These are phyloP conservation scores for Andrena cerasifolii DNA, from an alignment of 1,140 invertebrate species.

Conservation along the genomic window DNA sequence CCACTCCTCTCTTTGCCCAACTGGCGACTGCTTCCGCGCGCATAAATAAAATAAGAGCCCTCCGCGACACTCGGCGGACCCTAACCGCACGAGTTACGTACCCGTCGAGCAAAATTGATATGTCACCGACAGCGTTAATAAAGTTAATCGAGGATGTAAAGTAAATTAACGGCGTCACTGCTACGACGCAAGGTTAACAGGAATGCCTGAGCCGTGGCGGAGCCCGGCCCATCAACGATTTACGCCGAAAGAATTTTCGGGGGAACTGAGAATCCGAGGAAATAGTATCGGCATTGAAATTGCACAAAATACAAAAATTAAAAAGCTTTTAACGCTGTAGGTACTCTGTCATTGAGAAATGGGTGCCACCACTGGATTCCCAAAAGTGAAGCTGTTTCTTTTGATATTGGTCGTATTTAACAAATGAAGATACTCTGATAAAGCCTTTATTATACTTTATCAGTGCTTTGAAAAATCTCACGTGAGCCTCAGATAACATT, in stretches of 20 bases:
- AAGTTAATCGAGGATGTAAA: slow-evolving; percentile 35
- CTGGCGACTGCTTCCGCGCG: slow-evolving; percentile 8
- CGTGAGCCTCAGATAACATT: too few relatives aligned
- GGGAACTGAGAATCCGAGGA: background rate
- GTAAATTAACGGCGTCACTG: slow-evolving; percentile 12
- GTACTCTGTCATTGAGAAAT: too few relatives aligned
- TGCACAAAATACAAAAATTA: too few relatives aligned
- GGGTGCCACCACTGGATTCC: too few relatives aligned
- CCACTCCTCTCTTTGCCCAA: background rate
- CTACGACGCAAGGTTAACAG: background rate
- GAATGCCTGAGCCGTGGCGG: background rate
- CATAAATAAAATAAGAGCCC: slow-evolving; percentile 53
- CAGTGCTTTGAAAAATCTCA: too few relatives aligned
- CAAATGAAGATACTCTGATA: too few relatives aligned
- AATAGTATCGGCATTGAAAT: background rate
- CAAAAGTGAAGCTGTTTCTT: too few relatives aligned
- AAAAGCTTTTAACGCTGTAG: too few relatives aligned
- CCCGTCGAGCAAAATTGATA: slow-evolving; percentile 31
- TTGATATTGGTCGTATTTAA: too few relatives aligned
- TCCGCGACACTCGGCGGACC: slow-evolving; percentile 33
- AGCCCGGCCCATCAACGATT: background rate
- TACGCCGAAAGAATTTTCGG: background rate
- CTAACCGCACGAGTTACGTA: slow-evolving; percentile 26
- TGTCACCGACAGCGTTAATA: slow-evolving; percentile 46
- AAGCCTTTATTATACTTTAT: too few relatives aligned